Base-by-base conservation (phyloP, 2,888 invertebrate species). In the Conistra vaccinii region DNA sequence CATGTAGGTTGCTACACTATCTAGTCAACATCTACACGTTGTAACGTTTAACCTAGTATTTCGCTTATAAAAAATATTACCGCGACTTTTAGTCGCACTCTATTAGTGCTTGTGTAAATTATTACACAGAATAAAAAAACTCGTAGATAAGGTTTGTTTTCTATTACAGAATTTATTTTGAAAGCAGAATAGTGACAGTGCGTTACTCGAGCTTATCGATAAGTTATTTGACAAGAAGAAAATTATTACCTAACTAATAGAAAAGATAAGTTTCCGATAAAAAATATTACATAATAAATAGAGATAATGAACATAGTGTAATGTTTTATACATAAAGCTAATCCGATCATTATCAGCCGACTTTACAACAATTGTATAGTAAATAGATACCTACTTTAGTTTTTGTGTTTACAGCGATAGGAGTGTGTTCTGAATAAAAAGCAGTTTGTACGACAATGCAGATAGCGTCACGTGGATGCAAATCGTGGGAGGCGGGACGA, bases 1-100 rank as follows among this genome's bases (percentile, higher is more conserved):
- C 90, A 91, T 91, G 90, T 92, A 89, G 91, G 91, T 92, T 91
- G 90, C 89, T 87, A 90, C 89, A 89, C 87, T 90, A 92, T 93
- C 93, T 93, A 93, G 91, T 89, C 88, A 88, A 90, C 91, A 89
- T 90, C 89, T 88, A 85, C 88, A 87, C 84, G 87, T 81, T 84
- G 85, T 75, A 83, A 76, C 85, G 76, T 84, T 87, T 88, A 87
- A 86, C 86, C 86, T 81, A 88, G 87, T 81, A 83, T 80, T 83
- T 68, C 35, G 68, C 73, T 82, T 77, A 83, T 58, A 86, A 86
- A 84, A 86, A 86, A 84, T 72, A 78, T 63, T 72, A 77, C 68
- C 58, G 76, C 72, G 69, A 73, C 60, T 76, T 69, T 82, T 65
- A 79, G 74, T 79, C 80, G 78, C 80, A 78, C 63, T 74, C 68